Base-by-base conservation (phyloP, 2,888 invertebrate species). In the Mesoligia furuncula region DNA sequence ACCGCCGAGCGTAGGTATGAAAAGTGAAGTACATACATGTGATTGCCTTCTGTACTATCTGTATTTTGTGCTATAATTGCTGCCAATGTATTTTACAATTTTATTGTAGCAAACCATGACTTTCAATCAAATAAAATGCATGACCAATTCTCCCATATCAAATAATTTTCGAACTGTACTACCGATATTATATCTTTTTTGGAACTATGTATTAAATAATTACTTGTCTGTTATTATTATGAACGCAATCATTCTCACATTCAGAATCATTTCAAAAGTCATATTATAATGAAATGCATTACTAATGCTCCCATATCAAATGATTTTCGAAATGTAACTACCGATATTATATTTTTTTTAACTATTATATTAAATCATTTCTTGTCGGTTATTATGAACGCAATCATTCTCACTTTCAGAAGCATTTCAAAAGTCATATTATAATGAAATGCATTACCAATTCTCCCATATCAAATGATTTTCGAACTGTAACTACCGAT, bases 351-450 rank as follows among this genome's bases (percentile, higher is more conserved):
- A 62, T 54, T 27, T 45, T 24, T 15, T 70, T 51, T 68, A 31
- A n/a, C n/a, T n/a, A n/a, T 66, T 51, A 13, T 57, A 76, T 70
- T 66, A 4, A 57, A 31, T 17, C 1, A 42, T 62, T 20, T 69
- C 15, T 54, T 51, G 5, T 45, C 7, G 61, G 31, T n/a, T n/a
- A 8, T 24, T 48, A 57, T 62, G 39, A 57, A 68, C 62, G 59
- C 31, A 81, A 81, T 78, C 20, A 64, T 66, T 66, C 15, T 69
- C 31, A 64, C 5, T 42, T 27, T 62, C 68, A 20, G 42, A 48
- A 59, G 61, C 0, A 85, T 74, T 85, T 51, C 1, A 61, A 73
- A 79, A 57, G 42, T 77, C 9, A 73, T 77, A 36, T 31, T 31
- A 31, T 36, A 24, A 69, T 59, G 1, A 42, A 48, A 39, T n/a